phyloP scores from a whole-genome alignment of 2,888 invertebrate species.

The Anodontia alba region DNA sequence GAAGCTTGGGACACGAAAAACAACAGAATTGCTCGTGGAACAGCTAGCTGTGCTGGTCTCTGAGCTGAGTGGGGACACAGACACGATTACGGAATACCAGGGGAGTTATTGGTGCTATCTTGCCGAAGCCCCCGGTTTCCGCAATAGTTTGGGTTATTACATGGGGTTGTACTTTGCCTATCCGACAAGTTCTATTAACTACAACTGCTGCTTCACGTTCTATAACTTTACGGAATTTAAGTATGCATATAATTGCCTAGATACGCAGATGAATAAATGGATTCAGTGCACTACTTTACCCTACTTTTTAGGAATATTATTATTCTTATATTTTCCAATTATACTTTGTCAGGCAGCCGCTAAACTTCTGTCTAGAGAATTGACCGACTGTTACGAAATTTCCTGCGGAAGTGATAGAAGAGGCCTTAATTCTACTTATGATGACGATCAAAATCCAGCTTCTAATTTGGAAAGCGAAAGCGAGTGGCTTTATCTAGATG shows the following conservation, averaged over 20 bases:
- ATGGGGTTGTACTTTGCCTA: slow-evolving; percentile 1
- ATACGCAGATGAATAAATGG: slow-evolving; percentile 10
- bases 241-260: neutral
- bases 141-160: neutral
- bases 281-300: neutral
- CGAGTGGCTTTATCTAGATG: slow-evolving; percentile 5
- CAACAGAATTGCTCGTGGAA: neutral
- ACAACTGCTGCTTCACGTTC: slow-evolving; percentile 6
- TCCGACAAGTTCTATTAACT: neutral
- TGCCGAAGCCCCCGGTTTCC: slow-evolving; percentile 3
- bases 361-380: too few species aligned
- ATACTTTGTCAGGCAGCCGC: neutral
- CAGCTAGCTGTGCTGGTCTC: neutral
- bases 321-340: slow-evolving; percentile 4
- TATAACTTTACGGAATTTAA: neutral
- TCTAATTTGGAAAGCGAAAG: neutral
- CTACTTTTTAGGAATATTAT: neutral
- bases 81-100: neutral
- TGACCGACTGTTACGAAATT: too few species aligned
- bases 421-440: neutral
- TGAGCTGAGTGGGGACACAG: neutral
- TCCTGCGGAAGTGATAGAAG: neutral
- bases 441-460: neutral
- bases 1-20: neutral
- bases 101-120: slow-evolving; percentile 14